These are phyloP conservation scores for Heliconius aoede DNA, from an alignment of 2,888 invertebrate species.

Conservation along the genomic window DNA sequence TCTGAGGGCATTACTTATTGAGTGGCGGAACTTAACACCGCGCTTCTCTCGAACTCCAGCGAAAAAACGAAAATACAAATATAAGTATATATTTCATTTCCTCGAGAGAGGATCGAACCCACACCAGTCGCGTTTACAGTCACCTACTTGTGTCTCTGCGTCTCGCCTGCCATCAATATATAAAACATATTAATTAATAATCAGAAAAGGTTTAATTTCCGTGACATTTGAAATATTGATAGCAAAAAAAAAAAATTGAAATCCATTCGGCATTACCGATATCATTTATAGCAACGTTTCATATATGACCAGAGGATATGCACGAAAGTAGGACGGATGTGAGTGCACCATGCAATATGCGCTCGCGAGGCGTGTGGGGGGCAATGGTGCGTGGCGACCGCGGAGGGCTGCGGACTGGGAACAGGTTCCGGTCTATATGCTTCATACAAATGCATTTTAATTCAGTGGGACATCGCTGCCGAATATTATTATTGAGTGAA, in stretches of 20 bases:
- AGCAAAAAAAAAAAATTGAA: neutral
- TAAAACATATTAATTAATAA: neutral
- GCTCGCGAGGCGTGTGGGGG: slow-evolving; percentile 53
- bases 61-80: no score
- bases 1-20: no score
- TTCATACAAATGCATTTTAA: slow-evolving; percentile 54
- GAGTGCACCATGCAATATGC: slow-evolving; percentile 63
- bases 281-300: slow-evolving; percentile 8
- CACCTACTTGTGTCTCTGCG: no score
- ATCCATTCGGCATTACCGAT: neutral
- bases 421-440: slow-evolving; percentile 66
- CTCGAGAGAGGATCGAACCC: no score
- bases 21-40: no score
- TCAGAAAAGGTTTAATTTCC: neutral
- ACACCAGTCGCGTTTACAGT: no score
- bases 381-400: slow-evolving; percentile 69
- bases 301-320: slow-evolving; percentile 45
- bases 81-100: no score
- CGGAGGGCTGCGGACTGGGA: slow-evolving; percentile 46
- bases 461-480: slow-evolving; percentile 24
- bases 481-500: neutral
- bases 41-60: no score
- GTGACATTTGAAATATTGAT: neutral
- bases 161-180: no score
- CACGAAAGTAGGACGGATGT: slow-evolving; percentile 79